phyloP scores from a whole-genome alignment of 2,113 vertebrate genomes.

The Heterotilapia buettikoferi region DNA sequence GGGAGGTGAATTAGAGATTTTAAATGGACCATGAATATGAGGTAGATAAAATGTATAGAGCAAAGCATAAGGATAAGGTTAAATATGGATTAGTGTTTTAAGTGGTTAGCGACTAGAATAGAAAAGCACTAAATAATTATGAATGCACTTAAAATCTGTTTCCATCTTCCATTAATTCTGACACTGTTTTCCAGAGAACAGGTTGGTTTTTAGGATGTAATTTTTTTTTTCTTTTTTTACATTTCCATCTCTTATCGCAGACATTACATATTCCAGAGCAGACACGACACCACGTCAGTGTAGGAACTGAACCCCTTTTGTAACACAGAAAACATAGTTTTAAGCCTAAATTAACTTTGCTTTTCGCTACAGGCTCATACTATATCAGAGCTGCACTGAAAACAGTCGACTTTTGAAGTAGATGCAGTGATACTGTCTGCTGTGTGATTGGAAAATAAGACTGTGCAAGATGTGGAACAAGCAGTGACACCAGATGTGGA shows the following conservation, averaged over 20 bases:
- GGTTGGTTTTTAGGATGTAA: neutral
- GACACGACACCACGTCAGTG: neutral
- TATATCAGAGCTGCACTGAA: neutral
- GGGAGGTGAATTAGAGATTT: neutral
- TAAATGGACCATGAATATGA: neutral
- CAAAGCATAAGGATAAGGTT: neutral
- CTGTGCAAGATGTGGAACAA: neutral
- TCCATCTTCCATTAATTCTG: neutral
- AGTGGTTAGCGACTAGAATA: neutral
- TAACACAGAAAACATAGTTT: neutral
- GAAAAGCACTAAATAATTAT: neutral
- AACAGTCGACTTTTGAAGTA: neutral
- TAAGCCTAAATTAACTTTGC: neutral
- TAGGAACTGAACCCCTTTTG: neutral
- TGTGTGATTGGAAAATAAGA: neutral
- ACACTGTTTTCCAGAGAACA: neutral
- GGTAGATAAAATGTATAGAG: neutral
- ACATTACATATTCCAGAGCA: no score
- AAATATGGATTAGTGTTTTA: neutral
- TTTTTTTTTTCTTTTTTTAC: neutral
- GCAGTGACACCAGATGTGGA: neutral
- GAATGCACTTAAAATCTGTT: neutral
- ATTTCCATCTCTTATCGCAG: neutral
- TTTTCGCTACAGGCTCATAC: neutral
- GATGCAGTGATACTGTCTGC: neutral